Evolutionary conservation across 2,797 vertebrate genomes (phyloP), one percentile per base, ranked within the genome.

Genomic region (Avahi laniger): DNA sequence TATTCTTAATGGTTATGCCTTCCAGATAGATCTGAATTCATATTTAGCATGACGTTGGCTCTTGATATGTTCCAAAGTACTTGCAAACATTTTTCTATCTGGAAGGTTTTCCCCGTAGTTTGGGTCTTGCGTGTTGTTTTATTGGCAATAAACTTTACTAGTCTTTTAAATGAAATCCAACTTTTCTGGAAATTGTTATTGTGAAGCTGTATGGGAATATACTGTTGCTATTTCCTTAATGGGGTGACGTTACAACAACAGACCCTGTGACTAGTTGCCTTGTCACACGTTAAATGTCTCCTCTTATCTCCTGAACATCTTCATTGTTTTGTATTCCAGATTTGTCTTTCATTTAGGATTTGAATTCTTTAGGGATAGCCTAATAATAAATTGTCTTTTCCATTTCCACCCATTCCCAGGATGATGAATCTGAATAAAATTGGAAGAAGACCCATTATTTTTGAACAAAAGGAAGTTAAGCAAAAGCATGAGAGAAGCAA

Each of bases 1-100:
- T 81, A 26, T 54, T 54, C 33, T 92, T 92, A 61, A 72, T 78
- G 33, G n/a, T 22, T 59, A 12, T 22, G 4, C 13, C 46, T 92
- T 92, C 38, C 35, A 50, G 30, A 41, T 30, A 63, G 33, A 46
- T 61, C 79, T 78, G 7, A 95, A 82, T 85, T 96, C 46, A 38
- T 28, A 81, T 69, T 59, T 90, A n/a, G 10, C 4, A 67, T 73
- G 15, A 79, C 76, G 57, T 89, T 70, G 41, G 5, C 14, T 61
- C 48, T 87, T 79, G 28, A 17, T 67, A 11, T 84, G 18, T 13
- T 84, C 17, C 35, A 61, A 88, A 65, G 28, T 84, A n/a, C 43
- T 75, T 46, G 48, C 7, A 70, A 10, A 46, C 13, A 35, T 90
- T 91, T 91, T 91, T 69, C 4, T 73, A 14, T 18, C 28, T 94